phyloP scores from a whole-genome alignment of 2,888 invertebrate species.

The Lycocerus yunnanus region DNA sequence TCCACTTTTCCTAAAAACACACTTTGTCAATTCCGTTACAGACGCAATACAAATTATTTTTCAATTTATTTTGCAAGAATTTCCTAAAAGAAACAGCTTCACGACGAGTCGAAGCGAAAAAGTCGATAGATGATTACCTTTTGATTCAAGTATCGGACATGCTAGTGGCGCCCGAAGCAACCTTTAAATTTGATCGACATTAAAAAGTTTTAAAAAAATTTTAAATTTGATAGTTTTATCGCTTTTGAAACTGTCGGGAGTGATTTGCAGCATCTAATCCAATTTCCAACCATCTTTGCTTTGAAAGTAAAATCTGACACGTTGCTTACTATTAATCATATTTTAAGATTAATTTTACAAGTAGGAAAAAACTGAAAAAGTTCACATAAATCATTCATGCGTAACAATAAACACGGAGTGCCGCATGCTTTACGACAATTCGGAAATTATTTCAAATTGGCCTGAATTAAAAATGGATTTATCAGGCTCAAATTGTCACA shows the following conservation, averaged over 20 bases:
- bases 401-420: neutral
- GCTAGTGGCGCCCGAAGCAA: neutral
- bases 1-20: neutral
- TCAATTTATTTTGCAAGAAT: neutral
- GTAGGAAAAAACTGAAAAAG: neutral
- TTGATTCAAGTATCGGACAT: no score
- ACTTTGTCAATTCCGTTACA: neutral
- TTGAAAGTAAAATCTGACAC: neutral
- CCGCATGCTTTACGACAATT: neutral
- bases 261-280: neutral
- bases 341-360: neutral
- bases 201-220: no score
- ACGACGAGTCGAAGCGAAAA: no score
- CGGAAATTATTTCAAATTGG: neutral
- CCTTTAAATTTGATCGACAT: no score
- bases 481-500: neutral
- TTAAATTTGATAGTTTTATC: neutral
- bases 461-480: neutral
- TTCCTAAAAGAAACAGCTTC: neutral
- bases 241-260: neutral
- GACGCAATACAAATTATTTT: neutral
- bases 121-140: no score
- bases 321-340: neutral
- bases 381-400: neutral
- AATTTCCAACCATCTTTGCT: neutral